Base-by-base conservation (phyloP, 2,113 vertebrate genomes). In the Leucopsar rothschildi region DNA sequence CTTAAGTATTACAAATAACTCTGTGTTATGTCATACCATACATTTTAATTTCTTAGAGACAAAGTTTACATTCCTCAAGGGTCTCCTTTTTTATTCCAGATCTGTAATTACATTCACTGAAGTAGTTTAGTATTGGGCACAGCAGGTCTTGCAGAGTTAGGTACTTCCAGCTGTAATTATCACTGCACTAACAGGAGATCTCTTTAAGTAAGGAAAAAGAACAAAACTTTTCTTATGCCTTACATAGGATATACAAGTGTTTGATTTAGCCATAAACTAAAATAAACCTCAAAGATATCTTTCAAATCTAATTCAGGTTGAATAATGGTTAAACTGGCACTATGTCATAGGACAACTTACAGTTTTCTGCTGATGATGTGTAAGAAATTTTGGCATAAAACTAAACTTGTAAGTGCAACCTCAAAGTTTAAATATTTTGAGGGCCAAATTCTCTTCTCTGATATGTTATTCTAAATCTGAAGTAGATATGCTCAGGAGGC, bases 391-490 rank as follows among this genome's bases (percentile, higher is more conserved):
- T 93, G 88, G 63, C 82, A 80, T 44, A 88, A 95, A 92, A 55
- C 8, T 37, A 9, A 82, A 49, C n/a, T 86, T 1, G 0, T 61
- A 61, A 61, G 31, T 72, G 61, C 78, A 90, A 81, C 59, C 63
- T 59, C 53, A 52, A 89, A 79, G 44, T 66, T 95, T 61, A 93
- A 92, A 91, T 56, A 73, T 45, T 63, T 80, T 63, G 60, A 86
- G 50, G 79, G 12, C 42, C 35, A 90, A 85, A 92, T 94, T 82
- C 45, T 63, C 79, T 57, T 82, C 77, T 88, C 33, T 57, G 63
- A 86, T 76, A 77, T 45, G 50, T 93, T 94, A 86, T 94, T 93
- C 59, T 92, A 92, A 92, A 93, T 73, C 47, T 90, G 42, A 92
- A 92, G 50, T 66, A 83, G 79, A 72, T 86, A 92, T 66, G 76